Percentiles rank a stretch among this genome's conserved stretches.
Conservation (phyloP, 92 coral and sea anemone species). For the Zoanthus sansibaricus region DNA sequence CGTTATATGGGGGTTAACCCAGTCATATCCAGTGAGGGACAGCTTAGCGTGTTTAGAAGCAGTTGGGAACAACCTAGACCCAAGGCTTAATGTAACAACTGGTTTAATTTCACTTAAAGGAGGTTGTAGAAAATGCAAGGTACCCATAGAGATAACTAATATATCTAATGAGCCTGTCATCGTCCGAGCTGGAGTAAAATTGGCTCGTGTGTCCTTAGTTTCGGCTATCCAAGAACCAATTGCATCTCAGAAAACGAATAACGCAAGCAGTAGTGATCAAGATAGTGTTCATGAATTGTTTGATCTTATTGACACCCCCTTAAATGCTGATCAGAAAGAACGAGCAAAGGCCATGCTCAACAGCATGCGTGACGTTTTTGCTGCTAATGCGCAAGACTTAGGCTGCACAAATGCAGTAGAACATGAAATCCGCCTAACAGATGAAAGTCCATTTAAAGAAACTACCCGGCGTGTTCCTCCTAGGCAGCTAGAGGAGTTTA, state of each 20-base stretch:
- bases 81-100: slow-evolving; percentile 14
- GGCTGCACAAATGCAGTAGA: slow-evolving; percentile 21
- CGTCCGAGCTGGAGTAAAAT: not conserved
- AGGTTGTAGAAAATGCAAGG: slow-evolving; percentile 2
- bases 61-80: slow-evolving; percentile 11
- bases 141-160: slow-evolving; percentile 31
- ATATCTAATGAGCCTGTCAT: not conserved
- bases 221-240: slow-evolving; percentile 12
- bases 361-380: slow-evolving; percentile 20
- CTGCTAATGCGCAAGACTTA: not conserved
- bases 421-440: not conserved
- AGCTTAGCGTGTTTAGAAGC: slow-evolving; percentile 20
- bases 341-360: not conserved
- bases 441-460: slow-evolving; percentile 41
- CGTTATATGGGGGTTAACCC: slow-evolving; percentile 35
- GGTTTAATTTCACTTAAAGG: slow-evolving; percentile 13
- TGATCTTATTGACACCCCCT: slow-evolving; percentile 11
- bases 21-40: slow-evolving; percentile 24
- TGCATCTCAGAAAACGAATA: not conserved
- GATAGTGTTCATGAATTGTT: not conserved
- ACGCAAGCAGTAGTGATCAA: not conserved
- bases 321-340: slow-evolving; percentile 15
- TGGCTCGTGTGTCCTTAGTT: slow-evolving; percentile 8
- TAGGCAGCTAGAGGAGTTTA: slow-evolving; percentile 33
- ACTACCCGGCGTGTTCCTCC: slow-evolving; percentile 44